Conservation (phyloP, 2,797 vertebrate genomes). For the Enoplosus armatus region DNA sequence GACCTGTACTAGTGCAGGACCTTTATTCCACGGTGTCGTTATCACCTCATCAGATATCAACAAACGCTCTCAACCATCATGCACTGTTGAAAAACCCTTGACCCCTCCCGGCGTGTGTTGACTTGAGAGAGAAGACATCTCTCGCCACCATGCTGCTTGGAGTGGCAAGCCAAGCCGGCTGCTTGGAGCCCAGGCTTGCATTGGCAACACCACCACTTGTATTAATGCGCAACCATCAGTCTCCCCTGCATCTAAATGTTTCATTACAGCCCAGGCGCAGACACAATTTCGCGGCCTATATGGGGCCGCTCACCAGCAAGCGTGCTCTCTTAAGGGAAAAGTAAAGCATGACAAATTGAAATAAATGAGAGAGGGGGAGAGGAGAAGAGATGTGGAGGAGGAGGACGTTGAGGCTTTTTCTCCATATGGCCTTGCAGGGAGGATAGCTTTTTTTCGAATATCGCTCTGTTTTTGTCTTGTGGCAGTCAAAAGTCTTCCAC, state of each 20-base stretch:
- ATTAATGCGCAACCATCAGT: slow-evolving; percentile 82
- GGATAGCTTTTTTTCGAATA: slow-evolving; percentile 62
- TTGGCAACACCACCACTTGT: slow-evolving; percentile 66
- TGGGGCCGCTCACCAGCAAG: slow-evolving; percentile 76
- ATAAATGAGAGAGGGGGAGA: slow-evolving; percentile 84
- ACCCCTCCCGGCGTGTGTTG: slow-evolving; percentile 44
- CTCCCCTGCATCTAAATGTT: slow-evolving; percentile 86
- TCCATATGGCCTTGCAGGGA: slow-evolving; percentile 60
- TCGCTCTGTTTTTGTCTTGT: slow-evolving; percentile 43
- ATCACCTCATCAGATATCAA: slow-evolving; percentile 49
- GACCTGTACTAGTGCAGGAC: background rate
- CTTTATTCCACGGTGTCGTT: slow-evolving; percentile 8
- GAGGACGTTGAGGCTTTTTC: slow-evolving; percentile 66
- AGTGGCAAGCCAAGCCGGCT: slow-evolving; percentile 37
- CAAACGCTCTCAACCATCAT: slow-evolving; percentile 38
- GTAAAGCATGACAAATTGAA: slow-evolving; percentile 89
- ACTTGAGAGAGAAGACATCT: slow-evolving; percentile 52
- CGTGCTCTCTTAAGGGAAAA: slow-evolving; percentile 81
- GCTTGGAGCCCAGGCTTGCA: slow-evolving; percentile 51
- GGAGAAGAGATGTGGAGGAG: slow-evolving; percentile 64
- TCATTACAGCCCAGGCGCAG: slow-evolving; percentile 83
- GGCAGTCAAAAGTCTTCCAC: slow-evolving; percentile 35
- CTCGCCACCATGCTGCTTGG: slow-evolving; percentile 40
- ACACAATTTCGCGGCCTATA: slow-evolving; percentile 85
- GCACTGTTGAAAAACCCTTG: slow-evolving; percentile 47